Conservation (phyloP, 2,888 invertebrate species). For the Rhagonycha lutea region DNA sequence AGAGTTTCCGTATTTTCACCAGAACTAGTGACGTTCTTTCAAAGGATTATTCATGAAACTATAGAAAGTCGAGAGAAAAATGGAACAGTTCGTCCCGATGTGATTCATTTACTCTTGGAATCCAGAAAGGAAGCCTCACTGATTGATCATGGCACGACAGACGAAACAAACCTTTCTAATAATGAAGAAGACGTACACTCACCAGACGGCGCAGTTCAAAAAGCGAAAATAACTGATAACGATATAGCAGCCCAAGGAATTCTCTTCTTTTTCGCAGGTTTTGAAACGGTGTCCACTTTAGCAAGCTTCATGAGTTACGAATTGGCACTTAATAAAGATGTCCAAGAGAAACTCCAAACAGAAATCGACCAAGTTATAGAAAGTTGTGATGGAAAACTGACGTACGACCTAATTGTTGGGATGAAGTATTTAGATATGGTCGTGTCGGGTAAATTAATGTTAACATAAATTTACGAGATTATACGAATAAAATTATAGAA, state of each 20-base stretch:
- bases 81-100: slow-evolving; percentile 13
- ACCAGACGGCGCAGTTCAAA: background rate
- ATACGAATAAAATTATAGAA: slow-evolving; percentile 45
- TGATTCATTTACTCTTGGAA: slow-evolving; percentile 26
- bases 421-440: slow-evolving; percentile 21
- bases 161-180: background rate
- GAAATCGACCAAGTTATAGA: slow-evolving; percentile 1
- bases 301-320: slow-evolving; percentile 48
- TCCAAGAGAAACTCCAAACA: slow-evolving; percentile 43
- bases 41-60: slow-evolving; percentile 30
- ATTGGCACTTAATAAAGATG: slow-evolving; percentile 48
- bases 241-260: slow-evolving; percentile 12
- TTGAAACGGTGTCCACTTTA: slow-evolving; percentile 44
- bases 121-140: slow-evolving; percentile 10
- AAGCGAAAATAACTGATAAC: slow-evolving; percentile 4
- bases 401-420: slow-evolving; percentile 3
- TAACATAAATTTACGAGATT: background rate
- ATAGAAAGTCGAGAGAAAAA: slow-evolving; percentile 16
- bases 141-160: background rate
- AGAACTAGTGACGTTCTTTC: slow-evolving; percentile 26
- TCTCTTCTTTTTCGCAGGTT: slow-evolving; percentile 8
- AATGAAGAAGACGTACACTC: background rate
- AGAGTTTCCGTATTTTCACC: slow-evolving; percentile 8
- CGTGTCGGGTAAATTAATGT: slow-evolving; percentile 8
- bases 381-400: background rate